Percentiles rank a stretch among this genome's conserved stretches.
These are phyloP conservation scores for Drosophila pseudoobscura DNA, from an alignment of 1,140 invertebrate genomes.

Conservation along the genomic window DNA sequence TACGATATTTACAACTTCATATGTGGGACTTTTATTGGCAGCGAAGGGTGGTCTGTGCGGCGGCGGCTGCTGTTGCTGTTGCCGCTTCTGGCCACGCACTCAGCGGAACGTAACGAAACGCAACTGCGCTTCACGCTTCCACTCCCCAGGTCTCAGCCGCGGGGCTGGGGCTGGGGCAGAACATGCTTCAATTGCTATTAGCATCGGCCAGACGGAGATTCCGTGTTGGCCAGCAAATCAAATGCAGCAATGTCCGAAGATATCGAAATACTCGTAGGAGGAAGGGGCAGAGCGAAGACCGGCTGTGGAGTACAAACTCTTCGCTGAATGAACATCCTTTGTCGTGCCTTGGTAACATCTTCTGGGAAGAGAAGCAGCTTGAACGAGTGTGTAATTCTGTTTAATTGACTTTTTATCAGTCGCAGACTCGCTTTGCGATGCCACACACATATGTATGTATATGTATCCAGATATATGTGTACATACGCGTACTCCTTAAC, in stretches of 20 bases:
- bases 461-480: constrained; percentile 9
- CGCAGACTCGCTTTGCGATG: constrained; percentile 64
- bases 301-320: not conserved
- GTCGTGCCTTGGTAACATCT: not conserved
- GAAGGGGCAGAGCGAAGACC: not conserved
- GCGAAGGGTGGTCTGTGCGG: constrained; percentile 56
- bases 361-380: constrained; percentile 1
- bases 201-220: constrained; percentile 32
- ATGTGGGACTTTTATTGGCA: constrained; percentile 51
- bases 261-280: not conserved
- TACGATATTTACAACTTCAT: constrained; percentile 72
- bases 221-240: constrained; percentile 56
- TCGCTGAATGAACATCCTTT: constrained; percentile 14
- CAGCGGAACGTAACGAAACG: constrained; percentile 78
- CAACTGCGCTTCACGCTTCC: constrained; percentile 80
- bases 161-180: constrained; percentile 6
- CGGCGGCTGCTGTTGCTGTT: constrained; percentile 20
- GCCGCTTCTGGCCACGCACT: constrained; percentile 55
- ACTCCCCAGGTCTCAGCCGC: constrained; percentile 16
- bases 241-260: constrained; percentile 22
- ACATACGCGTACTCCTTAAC: constrained; percentile 4
- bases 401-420: constrained; percentile 78
- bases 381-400: constrained; percentile 42
- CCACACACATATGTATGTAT: not conserved
- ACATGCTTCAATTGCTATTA: constrained; percentile 49